Evolutionary conservation across 2,797 vertebrate genomes (phyloP).

Genomic region (Buphagus erythrorhynchus): DNA sequence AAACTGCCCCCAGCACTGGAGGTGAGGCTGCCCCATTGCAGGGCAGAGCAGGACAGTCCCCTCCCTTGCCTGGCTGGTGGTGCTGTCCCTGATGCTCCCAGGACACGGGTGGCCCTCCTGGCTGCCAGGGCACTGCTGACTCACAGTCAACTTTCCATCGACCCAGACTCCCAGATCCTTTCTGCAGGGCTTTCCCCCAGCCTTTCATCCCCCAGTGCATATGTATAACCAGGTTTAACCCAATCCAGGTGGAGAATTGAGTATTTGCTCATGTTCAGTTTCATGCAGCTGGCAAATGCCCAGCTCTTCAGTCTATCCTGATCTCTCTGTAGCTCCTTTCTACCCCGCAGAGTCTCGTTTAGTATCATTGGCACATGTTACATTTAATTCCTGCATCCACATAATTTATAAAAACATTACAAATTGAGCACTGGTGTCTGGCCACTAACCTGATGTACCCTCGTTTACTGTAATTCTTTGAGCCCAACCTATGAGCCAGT

Average conservation of each 20-base stretch:
- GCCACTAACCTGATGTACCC: neutral
- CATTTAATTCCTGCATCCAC: neutral
- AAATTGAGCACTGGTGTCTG: neutral
- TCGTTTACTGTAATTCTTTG: neutral
- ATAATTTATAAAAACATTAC: neutral
- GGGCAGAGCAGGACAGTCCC: fast-evolving
- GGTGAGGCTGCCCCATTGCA: fast-evolving
- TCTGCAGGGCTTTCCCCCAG: neutral
- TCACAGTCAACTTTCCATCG: fast-evolving
- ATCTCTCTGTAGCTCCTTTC: neutral
- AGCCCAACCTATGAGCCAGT: neutral
- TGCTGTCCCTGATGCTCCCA: neutral
- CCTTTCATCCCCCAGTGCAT: neutral
- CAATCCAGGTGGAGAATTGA: neutral
- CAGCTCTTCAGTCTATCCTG: neutral
- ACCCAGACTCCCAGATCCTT: neutral
- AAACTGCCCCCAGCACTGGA: fast-evolving
- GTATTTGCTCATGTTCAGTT: neutral
- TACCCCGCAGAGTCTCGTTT: fast-evolving
- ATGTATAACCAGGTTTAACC: neutral
- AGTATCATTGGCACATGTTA: neutral
- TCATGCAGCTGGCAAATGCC: neutral
- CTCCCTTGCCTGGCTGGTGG: fast-evolving
- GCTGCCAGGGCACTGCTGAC: neutral
- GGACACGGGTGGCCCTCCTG: fast-evolving